These are phyloP conservation scores for Scophthalmus maximus DNA, from an alignment of 2,113 vertebrate genomes.

Conservation along the genomic window DNA sequence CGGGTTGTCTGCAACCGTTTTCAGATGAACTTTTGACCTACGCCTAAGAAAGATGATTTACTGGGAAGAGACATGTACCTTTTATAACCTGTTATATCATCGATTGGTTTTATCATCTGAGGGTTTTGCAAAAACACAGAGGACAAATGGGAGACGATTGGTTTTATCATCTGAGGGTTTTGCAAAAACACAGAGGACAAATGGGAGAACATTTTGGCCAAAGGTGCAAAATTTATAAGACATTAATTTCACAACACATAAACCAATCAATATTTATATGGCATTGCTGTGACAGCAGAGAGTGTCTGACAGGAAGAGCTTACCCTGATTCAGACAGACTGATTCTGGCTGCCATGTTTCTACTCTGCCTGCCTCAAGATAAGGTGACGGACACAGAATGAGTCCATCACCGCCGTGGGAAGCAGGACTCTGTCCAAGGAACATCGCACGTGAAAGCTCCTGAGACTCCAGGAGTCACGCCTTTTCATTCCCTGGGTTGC, in stretches of 20 bases:
- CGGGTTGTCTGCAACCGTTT: too few relatives aligned
- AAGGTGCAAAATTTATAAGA: not conserved
- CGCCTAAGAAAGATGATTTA: not conserved
- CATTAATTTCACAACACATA: not conserved
- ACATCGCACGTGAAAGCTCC: constrained; percentile 83
- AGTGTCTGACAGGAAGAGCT: constrained; percentile 71
- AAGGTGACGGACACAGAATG: constrained; percentile 58
- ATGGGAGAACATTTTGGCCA: not conserved
- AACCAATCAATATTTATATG: too few relatives aligned
- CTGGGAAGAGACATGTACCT: too few relatives aligned
- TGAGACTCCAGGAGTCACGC: constrained; percentile 76
- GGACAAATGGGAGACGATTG: too few relatives aligned
- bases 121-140: too few relatives aligned
- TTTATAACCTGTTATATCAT: too few relatives aligned
- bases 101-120: too few relatives aligned
- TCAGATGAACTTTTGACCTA: not conserved
- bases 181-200: too few relatives aligned
- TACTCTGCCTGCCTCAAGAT: constrained; percentile 82
- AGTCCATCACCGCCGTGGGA: constrained; percentile 76
- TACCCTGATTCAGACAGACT: constrained; percentile 68
- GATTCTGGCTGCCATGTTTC: constrained; percentile 61
- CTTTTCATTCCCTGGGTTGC: constrained; percentile 78
- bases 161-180: too few relatives aligned
- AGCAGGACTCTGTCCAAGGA: constrained; percentile 81
- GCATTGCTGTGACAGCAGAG: constrained; percentile 56